phyloP scores from a whole-genome alignment of 2,113 vertebrate genomes.

The Datnioides undecimradiatus region DNA sequence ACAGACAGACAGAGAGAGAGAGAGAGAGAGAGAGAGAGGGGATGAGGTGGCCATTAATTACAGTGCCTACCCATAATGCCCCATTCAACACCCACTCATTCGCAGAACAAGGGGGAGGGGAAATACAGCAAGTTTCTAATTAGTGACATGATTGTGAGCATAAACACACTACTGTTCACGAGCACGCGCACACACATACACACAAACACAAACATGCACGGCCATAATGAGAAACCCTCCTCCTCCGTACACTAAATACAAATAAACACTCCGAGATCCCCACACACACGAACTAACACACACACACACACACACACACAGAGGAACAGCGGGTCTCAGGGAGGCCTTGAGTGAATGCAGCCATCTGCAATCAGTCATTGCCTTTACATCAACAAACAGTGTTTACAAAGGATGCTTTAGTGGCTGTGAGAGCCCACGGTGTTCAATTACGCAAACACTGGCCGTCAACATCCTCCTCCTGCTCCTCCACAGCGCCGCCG shows the following conservation, averaged over 20 bases:
- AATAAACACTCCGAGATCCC: slow-evolving; percentile 36
- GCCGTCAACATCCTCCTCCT: slow-evolving; percentile 18
- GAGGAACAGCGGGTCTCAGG: neutral
- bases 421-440: neutral
- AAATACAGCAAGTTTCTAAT: slow-evolving; percentile 66
- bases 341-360: slow-evolving; percentile 14
- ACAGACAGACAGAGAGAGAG: neutral
- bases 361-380: slow-evolving; percentile 43
- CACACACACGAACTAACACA: neutral
- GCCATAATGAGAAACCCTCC: slow-evolving; percentile 41
- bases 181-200: neutral
- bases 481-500: neutral
- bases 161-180: slow-evolving; percentile 41
- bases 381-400: slow-evolving; percentile 49
- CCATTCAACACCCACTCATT: slow-evolving; percentile 61
- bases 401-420: slow-evolving; percentile 49
- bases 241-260: slow-evolving; percentile 38
- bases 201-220: slow-evolving; percentile 25
- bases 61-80: slow-evolving; percentile 56
- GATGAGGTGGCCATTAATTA: slow-evolving; percentile 68
- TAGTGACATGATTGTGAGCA: slow-evolving; percentile 56
- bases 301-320: slow-evolving; percentile 9
- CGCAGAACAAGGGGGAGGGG: slow-evolving; percentile 39
- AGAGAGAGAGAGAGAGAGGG: neutral
- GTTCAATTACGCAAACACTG: slow-evolving; percentile 45